Percentiles rank a stretch among this genome's conserved stretches.
Conservation (phyloP, 1,140 invertebrate species). For the Ips typographus region DNA sequence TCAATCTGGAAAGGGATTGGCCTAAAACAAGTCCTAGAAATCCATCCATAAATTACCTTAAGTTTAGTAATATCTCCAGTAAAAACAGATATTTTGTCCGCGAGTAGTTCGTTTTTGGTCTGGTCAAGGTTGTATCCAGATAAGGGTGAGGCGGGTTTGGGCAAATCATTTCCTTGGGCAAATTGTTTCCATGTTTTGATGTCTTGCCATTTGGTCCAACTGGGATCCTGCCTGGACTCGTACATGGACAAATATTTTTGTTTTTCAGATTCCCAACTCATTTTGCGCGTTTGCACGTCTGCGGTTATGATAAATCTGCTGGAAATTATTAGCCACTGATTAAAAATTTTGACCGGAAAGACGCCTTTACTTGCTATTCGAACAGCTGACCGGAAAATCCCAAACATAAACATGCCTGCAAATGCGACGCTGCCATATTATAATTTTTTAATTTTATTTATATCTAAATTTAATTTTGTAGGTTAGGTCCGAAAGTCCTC, state of each 20-base stretch:
- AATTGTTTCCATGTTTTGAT: slow-evolving; percentile 65
- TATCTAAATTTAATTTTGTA: too few species aligned
- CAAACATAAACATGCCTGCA: background rate
- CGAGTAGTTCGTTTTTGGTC: slow-evolving; percentile 54
- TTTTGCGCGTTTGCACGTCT: slow-evolving; percentile 30
- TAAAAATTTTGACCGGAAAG: slow-evolving; percentile 12
- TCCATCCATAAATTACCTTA: slow-evolving; percentile 55
- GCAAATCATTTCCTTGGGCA: slow-evolving; percentile 52
- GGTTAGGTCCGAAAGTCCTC: too few species aligned
- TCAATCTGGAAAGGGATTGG: slow-evolving; percentile 61
- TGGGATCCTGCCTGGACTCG: slow-evolving; percentile 58
- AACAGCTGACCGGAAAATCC: slow-evolving; percentile 10
- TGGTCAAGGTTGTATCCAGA: slow-evolving; percentile 53
- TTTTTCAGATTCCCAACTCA: slow-evolving; percentile 52
- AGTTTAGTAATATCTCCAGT: slow-evolving; percentile 85
- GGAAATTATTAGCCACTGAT: slow-evolving; percentile 10
- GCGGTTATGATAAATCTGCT: slow-evolving; percentile 6
- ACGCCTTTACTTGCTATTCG: background rate
- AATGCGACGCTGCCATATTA: too few species aligned
- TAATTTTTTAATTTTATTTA: too few species aligned
- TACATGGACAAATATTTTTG: slow-evolving; percentile 59
- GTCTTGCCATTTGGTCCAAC: slow-evolving; percentile 56
- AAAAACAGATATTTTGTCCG: slow-evolving; percentile 68
- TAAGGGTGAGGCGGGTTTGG: slow-evolving; percentile 45
- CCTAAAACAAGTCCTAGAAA: slow-evolving; percentile 16